Base-by-base conservation (phyloP, 37 sponge, comb jelly and placozoan species). In the Mnemiopsis leidyi region DNA sequence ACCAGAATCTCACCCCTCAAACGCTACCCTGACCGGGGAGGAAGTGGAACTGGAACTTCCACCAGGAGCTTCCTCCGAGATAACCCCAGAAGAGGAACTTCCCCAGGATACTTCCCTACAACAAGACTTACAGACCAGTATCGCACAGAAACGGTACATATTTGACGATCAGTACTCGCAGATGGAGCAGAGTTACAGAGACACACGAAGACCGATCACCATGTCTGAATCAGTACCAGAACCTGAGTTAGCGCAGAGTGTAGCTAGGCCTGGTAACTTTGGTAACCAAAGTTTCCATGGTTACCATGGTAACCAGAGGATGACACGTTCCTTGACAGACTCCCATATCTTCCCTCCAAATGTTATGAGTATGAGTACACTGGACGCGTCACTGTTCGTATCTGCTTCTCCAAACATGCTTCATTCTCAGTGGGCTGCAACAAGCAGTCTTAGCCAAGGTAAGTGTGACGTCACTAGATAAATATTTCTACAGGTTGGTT, bases 171-270 rank as follows among this genome's bases (percentile, higher is more conserved):
- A 85, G 61, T 85, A 85, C 61, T 26, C 61, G 29, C 90, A 85
- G 26, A 36, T 85, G 48, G 90, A 85, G 24, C 90, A 85, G 90
- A 85, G 90, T 85, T 85, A 85, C 61, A 1, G 90, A 26, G 90
- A 85, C 25, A 40, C 61, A 0, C 7, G 90, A n/a, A n/a, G 24
- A 85, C 90, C 90, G 2, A 23, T 32, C 61, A 85, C 90, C 23
- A 38, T 40, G 90, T 39, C 61, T 1, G 61, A 40, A 61, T 40
- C 90, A 23, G 82, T 79, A 2, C 82, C 82, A 29, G 76, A 7
- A 7, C 36, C 82, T 16, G 36, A 26, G 20, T 20, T 34, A 16
- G 30, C 36, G 3, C 34, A 31, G 20, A 34, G 36, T 18, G 36
- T 13, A 34, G 35, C 79, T 26, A 3, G 73, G 3, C 1, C 18